Percentiles rank a stretch among this genome's conserved stretches.
phyloP scores from a whole-genome alignment of 2,888 invertebrate genomes.

The Leptinotarsa peninsularis region DNA sequence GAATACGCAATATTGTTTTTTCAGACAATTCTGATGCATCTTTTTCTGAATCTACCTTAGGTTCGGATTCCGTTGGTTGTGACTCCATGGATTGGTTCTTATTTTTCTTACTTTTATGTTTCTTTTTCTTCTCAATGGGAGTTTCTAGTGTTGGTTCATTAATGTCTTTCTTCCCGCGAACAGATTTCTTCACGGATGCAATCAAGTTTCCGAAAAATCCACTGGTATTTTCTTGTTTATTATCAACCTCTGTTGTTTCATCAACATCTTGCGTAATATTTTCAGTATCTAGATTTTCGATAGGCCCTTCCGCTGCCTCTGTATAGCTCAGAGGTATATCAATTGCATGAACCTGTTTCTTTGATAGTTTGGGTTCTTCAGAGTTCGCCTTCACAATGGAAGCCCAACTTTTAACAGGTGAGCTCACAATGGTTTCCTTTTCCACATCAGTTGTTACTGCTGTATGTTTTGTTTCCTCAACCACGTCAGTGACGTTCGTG shows the following conservation, averaged over 20 bases:
- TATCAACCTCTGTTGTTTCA: slow-evolving; percentile 1
- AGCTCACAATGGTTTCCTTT: not conserved
- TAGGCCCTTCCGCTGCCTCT: not conserved
- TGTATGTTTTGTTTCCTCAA: not conserved
- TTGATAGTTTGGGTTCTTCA: slow-evolving; percentile 17
- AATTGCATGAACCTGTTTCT: slow-evolving; percentile 9
- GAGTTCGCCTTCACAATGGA: slow-evolving; percentile 42
- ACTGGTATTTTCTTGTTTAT: slow-evolving; percentile 19
- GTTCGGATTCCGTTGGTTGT: not conserved
- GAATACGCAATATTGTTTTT: not conserved
- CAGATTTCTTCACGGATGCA: slow-evolving; percentile 31
- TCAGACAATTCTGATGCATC: not conserved
- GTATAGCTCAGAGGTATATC: not conserved
- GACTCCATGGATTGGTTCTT: not conserved
- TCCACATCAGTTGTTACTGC: not conserved
- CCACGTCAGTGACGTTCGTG: slow-evolving; percentile 4
- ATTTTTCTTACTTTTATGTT: slow-evolving; percentile 3
- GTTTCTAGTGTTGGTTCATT: not conserved
- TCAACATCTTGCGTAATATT: not conserved
- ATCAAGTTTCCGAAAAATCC: slow-evolving; percentile 29
- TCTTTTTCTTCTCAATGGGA: slow-evolving; percentile 4
- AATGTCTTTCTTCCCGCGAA: slow-evolving; percentile 26
- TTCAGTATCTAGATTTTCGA: slow-evolving; percentile 5
- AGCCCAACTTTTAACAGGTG: slow-evolving; percentile 43
- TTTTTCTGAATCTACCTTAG: not conserved